Percentiles rank a stretch among this genome's conserved stretches.
phyloP scores from a whole-genome alignment of 2,797 vertebrate species.

The Acrocephalus scirpaceus region DNA sequence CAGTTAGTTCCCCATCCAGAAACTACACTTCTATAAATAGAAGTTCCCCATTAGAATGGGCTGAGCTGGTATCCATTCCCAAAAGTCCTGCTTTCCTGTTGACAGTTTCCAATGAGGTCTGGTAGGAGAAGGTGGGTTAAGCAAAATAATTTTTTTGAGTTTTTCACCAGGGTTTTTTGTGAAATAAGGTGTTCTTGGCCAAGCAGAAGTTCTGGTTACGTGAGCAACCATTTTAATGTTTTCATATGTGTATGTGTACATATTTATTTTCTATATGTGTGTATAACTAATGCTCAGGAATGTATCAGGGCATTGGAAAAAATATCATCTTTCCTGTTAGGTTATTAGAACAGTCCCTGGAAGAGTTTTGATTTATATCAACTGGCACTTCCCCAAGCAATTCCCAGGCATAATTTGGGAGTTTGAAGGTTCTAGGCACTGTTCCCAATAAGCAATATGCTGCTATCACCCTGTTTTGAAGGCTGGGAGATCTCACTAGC shows the following conservation, averaged over 20 bases:
- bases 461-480: conserved; percentile 18
- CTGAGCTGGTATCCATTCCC: background rate
- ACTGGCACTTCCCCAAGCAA: background rate
- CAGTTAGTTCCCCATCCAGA: background rate
- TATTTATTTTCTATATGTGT: background rate
- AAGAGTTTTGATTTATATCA: conserved; percentile 24
- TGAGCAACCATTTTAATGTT: background rate
- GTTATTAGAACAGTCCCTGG: background rate
- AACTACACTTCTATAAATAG: background rate
- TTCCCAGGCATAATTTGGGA: conserved; percentile 7
- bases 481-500: background rate
- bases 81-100: background rate
- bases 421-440: conserved; percentile 43
- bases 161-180: background rate
- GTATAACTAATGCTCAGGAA: background rate
- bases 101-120: background rate
- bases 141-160: background rate
- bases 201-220: background rate
- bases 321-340: background rate
- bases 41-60: background rate
- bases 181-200: background rate
- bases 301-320: background rate
- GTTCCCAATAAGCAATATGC: conserved; percentile 30
- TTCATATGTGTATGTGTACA: background rate
- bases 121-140: background rate